Base-by-base conservation (phyloP, 2,113 vertebrate genomes). In the Eclectus roratus region DNA sequence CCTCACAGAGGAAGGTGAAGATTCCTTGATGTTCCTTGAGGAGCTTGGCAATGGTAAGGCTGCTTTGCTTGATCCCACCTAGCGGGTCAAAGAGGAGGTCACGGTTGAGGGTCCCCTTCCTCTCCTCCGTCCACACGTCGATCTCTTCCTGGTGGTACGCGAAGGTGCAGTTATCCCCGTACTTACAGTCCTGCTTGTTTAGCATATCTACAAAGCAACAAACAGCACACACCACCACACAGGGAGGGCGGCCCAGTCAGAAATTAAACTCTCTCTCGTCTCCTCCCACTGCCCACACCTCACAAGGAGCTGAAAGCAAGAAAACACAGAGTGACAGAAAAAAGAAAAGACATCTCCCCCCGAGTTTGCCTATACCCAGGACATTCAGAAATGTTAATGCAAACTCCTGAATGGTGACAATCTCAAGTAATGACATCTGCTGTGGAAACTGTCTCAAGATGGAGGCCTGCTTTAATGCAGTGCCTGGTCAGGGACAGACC, bases 71-170 rank as follows among this genome's bases (percentile, higher is more conserved):
- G 94, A 98, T 97, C 39, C 97, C 97, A 77, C 97, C 95, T 28
- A 98, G 87, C 0, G 98, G 98, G 93, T 98, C 98, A 58, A 99
- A 99, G 96, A 99, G 98, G 90, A 98, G 97, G 90, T 98, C 98
- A 13, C 99, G 97, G 97, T 98, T 98, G 93, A 99, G 97, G 58
- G 97, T 98, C 50, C 99, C 99, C 89, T 98, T 99, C 96, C 99
- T 98, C 97, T 99, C 99, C 93, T 98, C 98, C 0, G 98, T 99
- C 99, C 99, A 99, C 80, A 99, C 99, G 53, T 99, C 99, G 14
- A 99, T 99, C 98, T 99, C 99, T 97, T 99, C 98, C 98, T 99
- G 99, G 98, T 99, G 99, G 97, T 98, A 99, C 64, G 99, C 99
- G 97, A 99, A 99, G 25, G 98, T 99, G 98, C 99, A 99, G 84